Percentiles rank a stretch among this genome's conserved stretches.
phyloP scores from a whole-genome alignment of 2,888 invertebrate genomes.

The Drosophila birchii region DNA sequence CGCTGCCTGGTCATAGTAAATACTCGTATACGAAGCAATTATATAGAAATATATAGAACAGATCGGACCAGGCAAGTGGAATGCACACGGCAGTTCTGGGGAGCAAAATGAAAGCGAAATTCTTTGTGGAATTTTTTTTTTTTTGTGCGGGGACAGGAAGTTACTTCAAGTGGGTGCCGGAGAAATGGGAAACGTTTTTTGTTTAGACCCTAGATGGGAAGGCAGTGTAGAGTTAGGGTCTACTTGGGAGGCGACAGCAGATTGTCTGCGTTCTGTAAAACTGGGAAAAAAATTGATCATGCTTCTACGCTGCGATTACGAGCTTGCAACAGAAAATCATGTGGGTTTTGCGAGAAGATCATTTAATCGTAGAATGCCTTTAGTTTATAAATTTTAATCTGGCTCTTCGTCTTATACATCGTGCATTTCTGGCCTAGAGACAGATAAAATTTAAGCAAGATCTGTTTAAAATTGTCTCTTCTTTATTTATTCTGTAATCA shows the following conservation, averaged over 20 bases:
- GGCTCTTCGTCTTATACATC: no score
- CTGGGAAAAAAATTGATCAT: no score
- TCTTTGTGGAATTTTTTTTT: neutral
- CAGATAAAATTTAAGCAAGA: neutral
- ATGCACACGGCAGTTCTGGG: slow-evolving; percentile 16
- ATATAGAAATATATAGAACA: slow-evolving; percentile 14
- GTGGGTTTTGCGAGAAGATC: neutral
- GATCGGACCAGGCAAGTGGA: slow-evolving; percentile 15
- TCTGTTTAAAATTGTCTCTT: no score
- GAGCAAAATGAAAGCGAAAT: slow-evolving; percentile 29
- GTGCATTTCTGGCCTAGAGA: no score
- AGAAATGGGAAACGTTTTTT: neutral
- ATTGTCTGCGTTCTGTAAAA: no score
- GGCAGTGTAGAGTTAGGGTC: no score
- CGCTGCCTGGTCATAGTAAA: slow-evolving; percentile 16
- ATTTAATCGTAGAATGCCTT: neutral
- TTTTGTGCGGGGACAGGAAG: slow-evolving; percentile 2
- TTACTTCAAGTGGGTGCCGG: slow-evolving; percentile 3
- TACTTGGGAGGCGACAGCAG: no score
- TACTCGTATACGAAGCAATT: slow-evolving; percentile 4
- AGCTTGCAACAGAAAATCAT: neutral
- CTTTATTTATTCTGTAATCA: neutral
- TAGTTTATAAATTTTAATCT: no score
- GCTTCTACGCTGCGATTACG: no score
- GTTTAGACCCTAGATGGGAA: neutral